Base-by-base conservation (phyloP, 2,113 vertebrate genomes). In the Urocynchramus pylzowi region DNA sequence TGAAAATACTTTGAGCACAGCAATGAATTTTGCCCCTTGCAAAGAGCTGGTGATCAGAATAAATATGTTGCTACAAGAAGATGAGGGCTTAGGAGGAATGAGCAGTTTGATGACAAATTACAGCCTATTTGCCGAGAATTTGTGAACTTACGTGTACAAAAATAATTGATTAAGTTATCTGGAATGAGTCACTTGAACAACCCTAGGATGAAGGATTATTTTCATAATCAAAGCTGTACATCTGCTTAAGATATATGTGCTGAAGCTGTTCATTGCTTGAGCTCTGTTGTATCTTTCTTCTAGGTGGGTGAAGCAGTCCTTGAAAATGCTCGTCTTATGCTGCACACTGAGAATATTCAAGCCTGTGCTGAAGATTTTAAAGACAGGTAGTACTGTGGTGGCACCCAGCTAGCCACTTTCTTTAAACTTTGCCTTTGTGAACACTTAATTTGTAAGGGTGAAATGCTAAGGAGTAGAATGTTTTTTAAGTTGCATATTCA, bases 221-320 rank as follows among this genome's bases (percentile, higher is more conserved):
- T 93, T 93, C 76, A 68, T 73, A 87, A 75, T 35, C 79, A 64
- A 80, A 94, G 33, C 49, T 60, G 28, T 63, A 49, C 30, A 50
- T 50, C 59, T 87, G 42, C 63, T 84, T 76, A 73, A 59, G 45
- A 50, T 31, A 44, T 14, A 4, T 17, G 14, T 41, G 42, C 61
- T 59, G 60, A 89, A 88, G 35, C 33, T 69, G 37, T 52, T 87
- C 50, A 64, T 17, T 77, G 30, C 67, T 93, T 93, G 84, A 96
- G 87, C 45, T 90, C 69, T 94, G 26, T 61, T 84, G 35, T 95
- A 71, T 81, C 52, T 71, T 91, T 75, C 9, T 94, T 96, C 42
- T 94, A 99, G 99, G 99, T 99, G 81, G 99, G 99, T 1, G 99
- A 99, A 93, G 98, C 98, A 7, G 99, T 99, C 92, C 95, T 99